phyloP scores from a whole-genome alignment of 2,888 invertebrate genomes.

The Himalopsyche kuldschensis region DNA sequence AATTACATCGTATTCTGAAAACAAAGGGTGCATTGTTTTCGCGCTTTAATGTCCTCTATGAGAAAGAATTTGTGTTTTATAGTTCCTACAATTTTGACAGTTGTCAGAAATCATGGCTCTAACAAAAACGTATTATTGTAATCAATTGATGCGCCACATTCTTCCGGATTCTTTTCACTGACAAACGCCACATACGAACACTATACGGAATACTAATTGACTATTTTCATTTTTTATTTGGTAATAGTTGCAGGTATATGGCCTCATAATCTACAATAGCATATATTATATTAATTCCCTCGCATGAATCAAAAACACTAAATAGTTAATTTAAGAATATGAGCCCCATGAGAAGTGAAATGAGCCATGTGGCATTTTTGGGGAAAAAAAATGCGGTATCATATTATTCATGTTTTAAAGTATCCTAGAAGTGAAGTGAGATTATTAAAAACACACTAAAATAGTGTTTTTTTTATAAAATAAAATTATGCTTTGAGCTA shows the following conservation, averaged over 20 bases:
- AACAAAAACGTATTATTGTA: neutral
- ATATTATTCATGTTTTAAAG: too few relatives aligned
- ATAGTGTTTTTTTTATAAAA: too few relatives aligned
- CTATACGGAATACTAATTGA: neutral
- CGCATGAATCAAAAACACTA: too few relatives aligned
- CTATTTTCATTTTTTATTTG: neutral
- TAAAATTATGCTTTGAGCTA: too few relatives aligned
- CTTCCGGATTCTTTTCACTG: neutral
- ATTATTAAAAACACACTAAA: too few relatives aligned
- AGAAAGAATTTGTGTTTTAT: neutral
- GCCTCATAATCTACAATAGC: neutral
- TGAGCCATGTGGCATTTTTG: too few relatives aligned
- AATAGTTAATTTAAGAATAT: too few relatives aligned
- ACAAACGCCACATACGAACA: neutral
- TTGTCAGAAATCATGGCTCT: neutral
- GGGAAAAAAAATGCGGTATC: too few relatives aligned
- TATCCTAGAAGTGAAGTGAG: too few relatives aligned
- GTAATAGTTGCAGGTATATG: neutral
- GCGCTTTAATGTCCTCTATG: neutral
- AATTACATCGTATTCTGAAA: slow-evolving; percentile 24
- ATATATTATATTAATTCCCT: too few relatives aligned
- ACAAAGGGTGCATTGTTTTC: slow-evolving; percentile 30
- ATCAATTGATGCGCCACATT: neutral
- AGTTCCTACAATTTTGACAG: neutral
- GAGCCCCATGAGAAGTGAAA: too few relatives aligned